Evolutionary conservation across 1,140 invertebrate genomes (phyloP), one percentile per base, ranked within the genome.

Genomic region (Holcopasites calliopsidis): DNA sequence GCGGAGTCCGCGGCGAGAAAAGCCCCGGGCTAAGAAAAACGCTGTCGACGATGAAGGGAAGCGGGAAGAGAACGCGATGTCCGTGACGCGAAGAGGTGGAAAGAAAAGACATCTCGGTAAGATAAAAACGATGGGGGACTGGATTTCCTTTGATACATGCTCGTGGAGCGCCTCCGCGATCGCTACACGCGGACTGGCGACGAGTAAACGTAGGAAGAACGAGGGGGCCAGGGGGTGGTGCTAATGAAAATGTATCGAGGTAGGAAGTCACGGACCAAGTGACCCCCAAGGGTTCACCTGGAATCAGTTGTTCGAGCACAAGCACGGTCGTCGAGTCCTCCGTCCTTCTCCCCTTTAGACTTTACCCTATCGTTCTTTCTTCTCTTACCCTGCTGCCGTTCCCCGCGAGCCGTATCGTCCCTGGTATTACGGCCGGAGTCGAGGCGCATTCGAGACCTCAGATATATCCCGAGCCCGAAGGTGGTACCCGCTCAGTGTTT

Each of bases 211-310:
- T 49, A 10, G 28, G 28, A n/a, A 31, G 38, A 7, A 26, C 31
- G 64, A 42, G 21, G 7, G n/a, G 35, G 47, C 42, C 3, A 11
- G 49, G 49, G 49, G 61, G 44, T 44, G 61, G 60, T 78, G 49
- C 68, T 85, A 85, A 86, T 87, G 85, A 85, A 86, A 87, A 86
- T 84, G 79, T 85, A 86, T 86, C 83, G 70, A 77, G 69, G 66
- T 47, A 79, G 75, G 74, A 82, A 82, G 73, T 80, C 75, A 66
- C 73, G 69, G 57, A 54, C 47, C 76, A 54, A 64, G 40, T 73
- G 78, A 84, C 65, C 78, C 50, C 35, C 54, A 50, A 66, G 75
- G 58, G 38, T 77, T 83, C 77, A 70, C 73, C 70, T 60, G 57
- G 18, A 65, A 50, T 69, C 66, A 6, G 58, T 44, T 71, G 52